These are phyloP conservation scores for Fragum sueziense DNA, from an alignment of 2,888 invertebrate genomes.

Conservation along the genomic window DNA sequence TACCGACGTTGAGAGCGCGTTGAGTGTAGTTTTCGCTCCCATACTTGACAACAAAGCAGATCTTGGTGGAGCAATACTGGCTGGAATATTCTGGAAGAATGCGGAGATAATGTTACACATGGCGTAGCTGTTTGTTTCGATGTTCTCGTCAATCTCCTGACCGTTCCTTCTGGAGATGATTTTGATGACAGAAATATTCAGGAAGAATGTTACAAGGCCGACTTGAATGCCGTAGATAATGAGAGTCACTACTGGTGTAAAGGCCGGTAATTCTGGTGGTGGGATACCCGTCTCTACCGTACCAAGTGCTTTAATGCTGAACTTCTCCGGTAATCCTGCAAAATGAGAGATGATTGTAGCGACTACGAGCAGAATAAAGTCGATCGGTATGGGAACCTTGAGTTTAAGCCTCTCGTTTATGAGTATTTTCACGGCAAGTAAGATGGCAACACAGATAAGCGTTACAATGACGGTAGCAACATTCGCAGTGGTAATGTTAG, in stretches of 20 bases:
- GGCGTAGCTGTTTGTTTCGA: constrained; percentile 81
- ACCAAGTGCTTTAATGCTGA: constrained; percentile 62
- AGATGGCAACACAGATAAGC: constrained; percentile 85
- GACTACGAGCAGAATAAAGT: constrained; percentile 73
- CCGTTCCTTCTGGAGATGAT: constrained; percentile 77
- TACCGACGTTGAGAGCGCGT: constrained; percentile 67
- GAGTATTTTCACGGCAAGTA: constrained; percentile 84
- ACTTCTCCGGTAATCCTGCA: constrained; percentile 58
- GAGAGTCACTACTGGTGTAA: constrained; percentile 44
- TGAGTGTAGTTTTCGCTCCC: constrained; percentile 71
- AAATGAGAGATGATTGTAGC: constrained; percentile 71
- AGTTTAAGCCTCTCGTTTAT: constrained; percentile 71
- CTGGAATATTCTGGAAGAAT: constrained; percentile 81
- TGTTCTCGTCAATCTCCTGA: constrained; percentile 78
- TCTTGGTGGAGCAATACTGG: constrained; percentile 78
- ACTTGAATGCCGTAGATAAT: constrained; percentile 64
- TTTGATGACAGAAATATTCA: constrained; percentile 74
- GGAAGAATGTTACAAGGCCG: constrained; percentile 66
- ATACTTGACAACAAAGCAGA: constrained; percentile 70
- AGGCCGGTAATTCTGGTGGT: constrained; percentile 64
- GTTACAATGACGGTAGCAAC: constrained; percentile 87
- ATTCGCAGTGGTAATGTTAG: constrained; percentile 85
- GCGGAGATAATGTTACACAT: constrained; percentile 76
- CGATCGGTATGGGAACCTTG: constrained; percentile 76
- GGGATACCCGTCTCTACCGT: constrained; percentile 73